phyloP scores from a whole-genome alignment of 2,797 vertebrate species.

The Darevskia nairensis region DNA sequence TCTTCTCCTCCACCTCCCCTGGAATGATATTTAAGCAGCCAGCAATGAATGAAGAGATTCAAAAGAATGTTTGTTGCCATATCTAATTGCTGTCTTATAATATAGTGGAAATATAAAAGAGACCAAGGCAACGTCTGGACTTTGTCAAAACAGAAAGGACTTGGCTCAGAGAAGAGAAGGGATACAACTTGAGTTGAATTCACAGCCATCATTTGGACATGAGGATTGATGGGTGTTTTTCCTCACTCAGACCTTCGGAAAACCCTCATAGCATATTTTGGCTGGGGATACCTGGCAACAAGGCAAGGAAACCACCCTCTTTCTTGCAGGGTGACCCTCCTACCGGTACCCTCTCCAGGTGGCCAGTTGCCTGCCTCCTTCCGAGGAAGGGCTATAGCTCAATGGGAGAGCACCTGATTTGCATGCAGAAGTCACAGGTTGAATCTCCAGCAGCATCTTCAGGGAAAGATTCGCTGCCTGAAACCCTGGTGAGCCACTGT shows the following conservation, averaged over 20 bases:
- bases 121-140: background rate
- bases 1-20: no score
- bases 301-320: background rate
- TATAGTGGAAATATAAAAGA: background rate
- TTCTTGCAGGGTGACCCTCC: background rate
- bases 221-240: background rate
- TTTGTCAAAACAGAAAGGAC: constrained; percentile 11
- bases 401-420: no score
- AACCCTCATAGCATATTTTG: no score
- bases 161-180: background rate
- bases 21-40: background rate
- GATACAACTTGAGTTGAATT: background rate
- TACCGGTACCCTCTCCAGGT: background rate
- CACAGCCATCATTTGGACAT: background rate
- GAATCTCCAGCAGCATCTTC: no score
- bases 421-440: no score
- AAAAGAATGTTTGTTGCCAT: background rate
- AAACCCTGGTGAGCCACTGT: no score
- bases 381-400: background rate
- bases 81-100: background rate
- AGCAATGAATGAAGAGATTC: background rate
- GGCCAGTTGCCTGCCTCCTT: background rate
- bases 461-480: no score
- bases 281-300: background rate
- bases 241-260: background rate